Percentiles rank a stretch among this genome's conserved stretches.
Conservation (phyloP, 2,797 vertebrate species). For the Sebastes diaconus region DNA sequence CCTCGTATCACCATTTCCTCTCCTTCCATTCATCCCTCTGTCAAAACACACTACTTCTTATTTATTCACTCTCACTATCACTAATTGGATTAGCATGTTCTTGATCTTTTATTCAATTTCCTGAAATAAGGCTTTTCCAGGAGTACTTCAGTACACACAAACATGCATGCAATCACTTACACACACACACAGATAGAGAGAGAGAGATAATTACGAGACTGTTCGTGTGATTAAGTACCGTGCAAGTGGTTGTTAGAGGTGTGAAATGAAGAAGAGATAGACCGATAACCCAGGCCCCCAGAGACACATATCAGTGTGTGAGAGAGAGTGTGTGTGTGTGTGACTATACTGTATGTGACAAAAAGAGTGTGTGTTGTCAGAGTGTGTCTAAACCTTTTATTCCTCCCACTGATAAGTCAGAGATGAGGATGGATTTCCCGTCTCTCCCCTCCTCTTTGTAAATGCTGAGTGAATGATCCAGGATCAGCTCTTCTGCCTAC, state of each 20-base stretch:
- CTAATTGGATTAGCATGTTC: slow-evolving; percentile 21
- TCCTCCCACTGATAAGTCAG: slow-evolving; percentile 38
- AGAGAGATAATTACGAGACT: slow-evolving; percentile 41
- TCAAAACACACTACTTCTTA: neutral
- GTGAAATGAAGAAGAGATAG: slow-evolving; percentile 66
- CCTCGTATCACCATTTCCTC: neutral
- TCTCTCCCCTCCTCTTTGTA: slow-evolving; percentile 4
- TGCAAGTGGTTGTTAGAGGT: slow-evolving; percentile 63
- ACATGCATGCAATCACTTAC: neutral
- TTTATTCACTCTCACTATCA: neutral
- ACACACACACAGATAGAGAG: neutral
- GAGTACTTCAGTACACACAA: neutral
- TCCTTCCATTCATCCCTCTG: neutral
- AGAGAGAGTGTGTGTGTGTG: too few species aligned
- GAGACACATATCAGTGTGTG: slow-evolving; percentile 19
- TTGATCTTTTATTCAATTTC: slow-evolving; percentile 26
- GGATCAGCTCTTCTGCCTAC: slow-evolving; percentile 9
- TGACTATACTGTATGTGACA: neutral
- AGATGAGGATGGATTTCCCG: slow-evolving; percentile 39
- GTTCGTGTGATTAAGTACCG: slow-evolving; percentile 44
- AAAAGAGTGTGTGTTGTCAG: slow-evolving; percentile 10
- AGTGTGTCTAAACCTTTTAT: slow-evolving; percentile 36
- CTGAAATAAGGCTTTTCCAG: slow-evolving; percentile 19
- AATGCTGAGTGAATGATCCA: slow-evolving; percentile 17
- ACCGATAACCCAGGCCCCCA: slow-evolving; percentile 40